phyloP scores from a whole-genome alignment of 2,113 vertebrate species.

The Sus scrofa region DNA sequence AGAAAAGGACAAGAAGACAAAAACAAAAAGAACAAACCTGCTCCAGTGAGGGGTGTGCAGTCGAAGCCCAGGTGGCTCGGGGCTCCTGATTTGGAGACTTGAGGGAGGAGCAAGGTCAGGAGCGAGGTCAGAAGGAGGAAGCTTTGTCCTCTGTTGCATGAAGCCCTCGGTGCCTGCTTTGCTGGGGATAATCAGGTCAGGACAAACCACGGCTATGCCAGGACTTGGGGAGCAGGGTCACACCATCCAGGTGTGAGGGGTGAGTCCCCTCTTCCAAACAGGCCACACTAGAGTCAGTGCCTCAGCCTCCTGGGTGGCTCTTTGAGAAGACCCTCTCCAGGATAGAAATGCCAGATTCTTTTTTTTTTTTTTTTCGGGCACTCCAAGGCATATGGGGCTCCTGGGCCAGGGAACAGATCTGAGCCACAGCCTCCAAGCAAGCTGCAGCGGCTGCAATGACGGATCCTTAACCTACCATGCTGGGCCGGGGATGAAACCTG shows the following conservation, averaged over 20 bases:
- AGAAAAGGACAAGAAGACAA: too few species aligned
- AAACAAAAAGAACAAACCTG: too few species aligned
- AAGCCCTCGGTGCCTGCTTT: background rate
- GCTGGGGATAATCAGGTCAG: background rate
- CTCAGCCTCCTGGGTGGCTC: background rate
- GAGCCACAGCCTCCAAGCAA: too few species aligned
- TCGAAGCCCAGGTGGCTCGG: background rate
- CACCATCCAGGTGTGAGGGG: fast-evolving
- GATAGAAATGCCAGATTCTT: background rate
- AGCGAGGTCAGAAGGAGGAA: background rate
- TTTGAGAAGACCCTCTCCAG: background rate
- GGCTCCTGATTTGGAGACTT: background rate
- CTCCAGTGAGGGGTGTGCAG: background rate
- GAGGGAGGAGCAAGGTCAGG: background rate
- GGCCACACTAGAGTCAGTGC: background rate
- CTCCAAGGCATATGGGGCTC: too few species aligned
- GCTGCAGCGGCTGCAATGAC: too few species aligned
- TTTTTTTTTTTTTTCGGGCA: too few species aligned
- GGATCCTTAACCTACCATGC: too few species aligned
- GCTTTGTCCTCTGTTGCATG: too few species aligned
- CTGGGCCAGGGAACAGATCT: too few species aligned
- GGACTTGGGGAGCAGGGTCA: background rate
- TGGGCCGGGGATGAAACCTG: too few species aligned
- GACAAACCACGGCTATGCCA: fast-evolving
- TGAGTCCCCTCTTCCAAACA: fast-evolving